Conservation (phyloP, 2,113 vertebrate genomes). For the Macrotus californicus region DNA sequence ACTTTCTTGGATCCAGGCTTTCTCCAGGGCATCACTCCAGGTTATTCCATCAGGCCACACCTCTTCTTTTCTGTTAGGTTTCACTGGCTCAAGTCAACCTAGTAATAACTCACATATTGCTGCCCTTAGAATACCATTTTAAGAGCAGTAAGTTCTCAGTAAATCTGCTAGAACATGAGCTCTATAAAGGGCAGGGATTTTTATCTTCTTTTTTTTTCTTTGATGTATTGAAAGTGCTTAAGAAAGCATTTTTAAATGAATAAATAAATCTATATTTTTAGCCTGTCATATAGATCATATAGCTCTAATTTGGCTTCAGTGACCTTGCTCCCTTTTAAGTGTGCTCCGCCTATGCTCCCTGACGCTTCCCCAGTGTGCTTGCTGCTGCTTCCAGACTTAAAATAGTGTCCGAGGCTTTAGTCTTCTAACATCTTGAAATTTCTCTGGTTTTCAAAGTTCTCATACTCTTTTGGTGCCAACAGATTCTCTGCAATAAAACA, state of each 20-base stretch:
- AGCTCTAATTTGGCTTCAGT: background rate
- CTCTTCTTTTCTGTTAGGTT: background rate
- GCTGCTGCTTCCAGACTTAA: constrained; percentile 12
- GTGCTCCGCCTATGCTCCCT: background rate
- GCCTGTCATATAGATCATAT: background rate
- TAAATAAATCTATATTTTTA: constrained; percentile 24
- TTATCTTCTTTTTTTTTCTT: background rate
- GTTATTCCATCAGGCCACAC: background rate
- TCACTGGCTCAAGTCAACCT: background rate
- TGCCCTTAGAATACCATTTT: background rate
- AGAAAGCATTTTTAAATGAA: background rate
- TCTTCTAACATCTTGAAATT: constrained; percentile 12
- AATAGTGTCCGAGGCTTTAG: background rate
- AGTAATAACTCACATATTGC: background rate
- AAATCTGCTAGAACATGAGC: background rate
- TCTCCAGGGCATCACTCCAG: background rate
- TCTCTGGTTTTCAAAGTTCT: constrained; percentile 2
- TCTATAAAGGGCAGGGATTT: background rate
- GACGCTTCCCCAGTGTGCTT: background rate
- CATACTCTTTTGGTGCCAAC: background rate
- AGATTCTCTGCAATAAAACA: background rate
- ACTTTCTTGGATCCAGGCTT: background rate
- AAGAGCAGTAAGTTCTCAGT: background rate
- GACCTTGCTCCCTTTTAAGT: background rate
- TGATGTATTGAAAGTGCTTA: background rate